Evolutionary conservation across 2,113 vertebrate species (phyloP), one percentile per base, ranked within the genome.

Genomic region (Zootoca vivipara): DNA sequence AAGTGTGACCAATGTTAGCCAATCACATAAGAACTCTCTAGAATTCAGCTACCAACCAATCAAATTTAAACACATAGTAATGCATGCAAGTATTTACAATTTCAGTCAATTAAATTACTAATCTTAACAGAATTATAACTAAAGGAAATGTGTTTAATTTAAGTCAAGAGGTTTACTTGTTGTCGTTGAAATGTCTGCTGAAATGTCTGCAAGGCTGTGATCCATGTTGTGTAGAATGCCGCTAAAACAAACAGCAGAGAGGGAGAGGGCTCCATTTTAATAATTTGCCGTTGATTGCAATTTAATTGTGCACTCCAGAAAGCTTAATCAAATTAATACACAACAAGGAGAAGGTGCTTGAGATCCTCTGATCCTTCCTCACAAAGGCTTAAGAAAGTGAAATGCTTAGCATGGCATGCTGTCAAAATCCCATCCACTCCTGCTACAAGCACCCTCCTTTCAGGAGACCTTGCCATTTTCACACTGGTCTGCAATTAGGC

Each of bases 231-330:
- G 56, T 40, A 69, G 42, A 77, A 86, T 78, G 33, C 46, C 33
- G n/a, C 16, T 40, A 82, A 38, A 70, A 58, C 30, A 78, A 77
- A 75, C n/a, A 30, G 78, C 16, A 56, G 13, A 0, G 13, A 73
- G 7, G 33, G 12, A 56, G 24, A 8, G 46, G 62, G 46, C 46
- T 16, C 33, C 35, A 42, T 86, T 40, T 77, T 78, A 69, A 82
- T 88, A 56, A 86, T 70, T 69, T 88, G 79, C 64, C 28, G 42
- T 33, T 90, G 78, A 90, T 78, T 82, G 30, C 85, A 86, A 78
- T 75, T 24, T 58, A 79, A 78, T 78, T 82, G 70, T 58, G 46
- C 64, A 72, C 85, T 83, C 35, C 30, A 78, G 42, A 78, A 83
- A 86, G 64, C 78, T 83, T 83, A 83, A 77, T 78, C 28, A 20